Base-by-base conservation (phyloP, 2,113 vertebrate species). In the Leucoraja erinaceus region DNA sequence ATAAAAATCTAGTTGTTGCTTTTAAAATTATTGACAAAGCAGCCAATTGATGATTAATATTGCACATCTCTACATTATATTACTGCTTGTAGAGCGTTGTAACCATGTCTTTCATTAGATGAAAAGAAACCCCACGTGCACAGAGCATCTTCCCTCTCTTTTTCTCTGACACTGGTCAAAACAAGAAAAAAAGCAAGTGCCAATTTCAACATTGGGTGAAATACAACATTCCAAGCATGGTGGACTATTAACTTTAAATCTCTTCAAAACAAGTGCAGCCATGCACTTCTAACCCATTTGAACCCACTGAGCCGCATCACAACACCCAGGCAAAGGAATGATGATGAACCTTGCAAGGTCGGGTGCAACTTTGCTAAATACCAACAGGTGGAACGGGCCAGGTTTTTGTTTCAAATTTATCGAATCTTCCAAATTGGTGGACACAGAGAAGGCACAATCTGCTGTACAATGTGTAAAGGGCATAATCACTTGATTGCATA, bases 1-100 rank as follows among this genome's bases (percentile, higher is more conserved):
- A 7, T n/a, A 28, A 86, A 86, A 86, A 3, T 4, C 56, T n/a
- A 86, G 81, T 4, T 86, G 63, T n/a, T 66, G 83, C 28, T 63
- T 88, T 63, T 61, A 28, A n/a, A 88, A 88, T 61, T 88, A 31
- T n/a, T 88, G 83, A 88, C 59, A 33, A 66, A 88, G 31, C 56
- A 63, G 59, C 59, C 38, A 61, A 88, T 31, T 59, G 11, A 63
- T 31, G 61, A 66, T 66, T 31, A 63, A n/a, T 31, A 31, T 63
- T 31, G 1, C 12, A 88, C 56, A 59, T n/a, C 56, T 31, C 83
- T 63, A 25, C 83, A 16, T 3, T 88, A 14, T 16, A n/a, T n/a
- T 88, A 63, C 14, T 20, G n/a, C 14, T 59, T 88, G 28, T 31
- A 33, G 59, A 12, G 28, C 0, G 38, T 47, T 47, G 38, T 47